Conservation (phyloP, 2,888 invertebrate species). For the Parasteatoda lunata region DNA sequence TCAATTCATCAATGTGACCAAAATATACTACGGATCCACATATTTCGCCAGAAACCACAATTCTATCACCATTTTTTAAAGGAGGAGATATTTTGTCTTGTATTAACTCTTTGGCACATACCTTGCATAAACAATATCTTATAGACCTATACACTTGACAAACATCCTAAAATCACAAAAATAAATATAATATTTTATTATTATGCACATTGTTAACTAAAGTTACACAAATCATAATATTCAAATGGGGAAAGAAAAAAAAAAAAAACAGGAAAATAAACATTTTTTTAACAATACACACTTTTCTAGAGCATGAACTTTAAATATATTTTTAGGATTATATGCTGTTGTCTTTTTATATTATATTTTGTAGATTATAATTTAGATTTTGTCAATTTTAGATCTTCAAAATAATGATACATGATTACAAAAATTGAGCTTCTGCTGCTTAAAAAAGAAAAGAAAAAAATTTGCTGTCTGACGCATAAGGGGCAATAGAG, state of each 20-base stretch:
- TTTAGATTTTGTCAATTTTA: neutral
- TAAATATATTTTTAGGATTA: neutral
- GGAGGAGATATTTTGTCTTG: slow-evolving; percentile 8
- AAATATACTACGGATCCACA: slow-evolving; percentile 48
- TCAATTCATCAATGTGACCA: slow-evolving; percentile 49
- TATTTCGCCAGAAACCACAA: slow-evolving; percentile 51
- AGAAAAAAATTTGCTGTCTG: too few species aligned
- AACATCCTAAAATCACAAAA: slow-evolving; percentile 1
- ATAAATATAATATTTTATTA: neutral
- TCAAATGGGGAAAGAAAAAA: neutral
- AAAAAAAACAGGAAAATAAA: neutral
- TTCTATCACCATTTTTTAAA: slow-evolving; percentile 38
- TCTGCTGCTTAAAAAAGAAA: too few species aligned
- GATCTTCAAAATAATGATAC: too few species aligned
- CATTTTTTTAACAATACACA: neutral
- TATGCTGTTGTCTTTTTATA: too few species aligned
- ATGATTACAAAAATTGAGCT: too few species aligned
- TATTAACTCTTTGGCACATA: neutral
- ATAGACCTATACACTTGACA: slow-evolving; percentile 13
- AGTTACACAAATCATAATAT: neutral
- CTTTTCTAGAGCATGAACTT: neutral
- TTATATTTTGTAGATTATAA: neutral
- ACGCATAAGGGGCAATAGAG: too few species aligned
- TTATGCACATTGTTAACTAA: neutral
- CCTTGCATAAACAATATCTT: slow-evolving; percentile 39